Evolutionary conservation across 2,113 vertebrate genomes (phyloP), one percentile per base, ranked within the genome.

Genomic region (Paramisgurnus dabryanus): DNA sequence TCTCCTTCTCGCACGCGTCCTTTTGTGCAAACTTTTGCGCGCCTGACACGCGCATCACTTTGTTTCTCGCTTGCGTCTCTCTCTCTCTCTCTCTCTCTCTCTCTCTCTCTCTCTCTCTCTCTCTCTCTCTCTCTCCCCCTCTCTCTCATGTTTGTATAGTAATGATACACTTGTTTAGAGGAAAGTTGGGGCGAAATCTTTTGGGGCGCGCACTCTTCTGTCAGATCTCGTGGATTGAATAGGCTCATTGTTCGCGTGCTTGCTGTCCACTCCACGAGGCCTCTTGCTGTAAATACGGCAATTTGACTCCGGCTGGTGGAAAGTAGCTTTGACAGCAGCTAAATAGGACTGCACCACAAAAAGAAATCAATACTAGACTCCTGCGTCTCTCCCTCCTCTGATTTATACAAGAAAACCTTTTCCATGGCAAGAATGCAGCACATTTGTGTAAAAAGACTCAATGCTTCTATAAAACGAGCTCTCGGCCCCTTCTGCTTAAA

Each of bases 261-360:
- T 92, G 93, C 88, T 92, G 93, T 93, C 92, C 92, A 93, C 94
- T 95, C 94, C 93, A 94, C 93, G 93, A 94, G 93, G 89, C 92
- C 94, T 95, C 93, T 95, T 89, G 92, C 95, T 95, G 95, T 96
- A 97, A 98, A 98, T 95, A 95, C 95, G 95, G 95, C 95, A 96
- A 96, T 98, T 97, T 98, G 95, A 97, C 96, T 97, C 96, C 96
- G 95, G 95, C 96, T 96, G 96, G 96, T 96, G 93, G 94, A 97
- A 94, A 95, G 95, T 94, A 93, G 93, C 94, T 96, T 95, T 97
- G 96, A 97, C 96, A 96, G 95, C 91, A 92, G 93, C 95, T 95
- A 95, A 94, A 96, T 95, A 95, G 95, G 95, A 95, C 95, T 94
- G 95, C 94, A 93, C 92, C 87, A 91, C 94, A 94, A 90, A 95